Conservation (phyloP, 1,140 invertebrate genomes). For the Caerostris extrusa region DNA sequence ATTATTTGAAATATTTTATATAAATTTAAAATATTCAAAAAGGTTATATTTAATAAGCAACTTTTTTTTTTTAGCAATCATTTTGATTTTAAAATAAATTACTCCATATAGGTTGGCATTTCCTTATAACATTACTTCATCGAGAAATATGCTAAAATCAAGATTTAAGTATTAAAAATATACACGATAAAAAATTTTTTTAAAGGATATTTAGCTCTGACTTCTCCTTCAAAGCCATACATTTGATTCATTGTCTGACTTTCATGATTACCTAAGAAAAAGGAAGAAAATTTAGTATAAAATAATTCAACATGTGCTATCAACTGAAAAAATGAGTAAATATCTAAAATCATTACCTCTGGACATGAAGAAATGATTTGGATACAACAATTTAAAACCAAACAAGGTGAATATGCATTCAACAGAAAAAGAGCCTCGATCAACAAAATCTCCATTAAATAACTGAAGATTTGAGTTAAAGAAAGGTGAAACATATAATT, state of each 20-base stretch:
- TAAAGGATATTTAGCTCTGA: conserved; percentile 92
- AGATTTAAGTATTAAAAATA: too few relatives aligned
- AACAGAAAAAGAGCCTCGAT: conserved; percentile 99
- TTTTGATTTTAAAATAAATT: too few relatives aligned
- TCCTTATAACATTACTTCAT: too few relatives aligned
- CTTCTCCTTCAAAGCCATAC: conserved; percentile 99
- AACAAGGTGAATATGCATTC: conserved; percentile 99
- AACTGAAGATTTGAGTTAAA: conserved; percentile 83
- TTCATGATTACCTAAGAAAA: conserved; percentile 95
- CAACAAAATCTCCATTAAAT: conserved; percentile 99
- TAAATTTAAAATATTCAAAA: too few relatives aligned
- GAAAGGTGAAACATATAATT: not conserved
- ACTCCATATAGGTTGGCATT: too few relatives aligned
- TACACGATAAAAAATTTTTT: not conserved
- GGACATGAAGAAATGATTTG: conserved; percentile 98
- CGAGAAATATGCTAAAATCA: too few relatives aligned
- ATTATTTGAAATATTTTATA: too few relatives aligned
- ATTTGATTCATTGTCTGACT: conserved; percentile 99
- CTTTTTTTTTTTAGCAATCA: too few relatives aligned
- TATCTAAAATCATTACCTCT: conserved; percentile 87
- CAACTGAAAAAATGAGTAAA: not conserved
- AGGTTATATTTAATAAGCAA: too few relatives aligned
- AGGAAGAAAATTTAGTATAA: conserved; percentile 69
- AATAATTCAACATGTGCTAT: not conserved
- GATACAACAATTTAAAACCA: conserved; percentile 98